Evolutionary conservation across 2,888 invertebrate species (phyloP).

Genomic region (Taenaris catops): DNA sequence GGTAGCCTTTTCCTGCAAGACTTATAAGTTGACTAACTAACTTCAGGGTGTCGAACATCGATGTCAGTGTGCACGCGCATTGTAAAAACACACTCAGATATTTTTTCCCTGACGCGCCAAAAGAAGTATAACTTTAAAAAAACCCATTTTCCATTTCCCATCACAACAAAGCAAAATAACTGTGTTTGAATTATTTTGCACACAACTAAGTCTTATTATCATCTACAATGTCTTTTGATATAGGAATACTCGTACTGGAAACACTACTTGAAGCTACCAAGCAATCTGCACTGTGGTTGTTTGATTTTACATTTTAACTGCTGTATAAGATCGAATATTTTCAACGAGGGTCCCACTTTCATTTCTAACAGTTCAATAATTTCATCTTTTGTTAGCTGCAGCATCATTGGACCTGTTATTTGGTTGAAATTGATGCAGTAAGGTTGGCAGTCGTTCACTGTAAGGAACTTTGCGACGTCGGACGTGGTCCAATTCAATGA

Average conservation of each 20-base stretch:
- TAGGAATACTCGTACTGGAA: conserved; percentile 6
- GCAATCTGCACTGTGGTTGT: conserved; percentile 82
- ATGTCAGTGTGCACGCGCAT: too few species aligned
- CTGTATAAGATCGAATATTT: conserved; percentile 95
- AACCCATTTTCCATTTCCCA: too few species aligned
- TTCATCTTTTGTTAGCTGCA: conserved; percentile 92
- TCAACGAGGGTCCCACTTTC: conserved; percentile 96
- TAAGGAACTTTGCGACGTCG: conserved; percentile 94
- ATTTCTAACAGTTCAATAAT: conserved; percentile 93
- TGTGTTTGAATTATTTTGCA: conserved; percentile 2
- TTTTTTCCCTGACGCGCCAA: too few species aligned
- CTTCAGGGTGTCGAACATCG: too few species aligned
- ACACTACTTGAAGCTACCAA: conserved; percentile 43
- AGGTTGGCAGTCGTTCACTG: conserved; percentile 90
- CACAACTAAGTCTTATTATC: conserved; percentile 6
- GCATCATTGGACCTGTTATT: conserved; percentile 89
- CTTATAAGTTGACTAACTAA: too few species aligned
- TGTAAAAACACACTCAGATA: too few species aligned
- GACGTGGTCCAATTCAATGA: conserved; percentile 87
- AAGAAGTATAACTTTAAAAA: too few species aligned
- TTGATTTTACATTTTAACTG: conserved; percentile 93
- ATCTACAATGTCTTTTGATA: conserved; percentile 12
- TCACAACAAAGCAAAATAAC: conserved; percentile 1
- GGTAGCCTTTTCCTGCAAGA: too few species aligned
- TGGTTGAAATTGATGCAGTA: conserved; percentile 84